Evolutionary conservation across 2,113 vertebrate species (phyloP).

Genomic region (Solea senegalensis): DNA sequence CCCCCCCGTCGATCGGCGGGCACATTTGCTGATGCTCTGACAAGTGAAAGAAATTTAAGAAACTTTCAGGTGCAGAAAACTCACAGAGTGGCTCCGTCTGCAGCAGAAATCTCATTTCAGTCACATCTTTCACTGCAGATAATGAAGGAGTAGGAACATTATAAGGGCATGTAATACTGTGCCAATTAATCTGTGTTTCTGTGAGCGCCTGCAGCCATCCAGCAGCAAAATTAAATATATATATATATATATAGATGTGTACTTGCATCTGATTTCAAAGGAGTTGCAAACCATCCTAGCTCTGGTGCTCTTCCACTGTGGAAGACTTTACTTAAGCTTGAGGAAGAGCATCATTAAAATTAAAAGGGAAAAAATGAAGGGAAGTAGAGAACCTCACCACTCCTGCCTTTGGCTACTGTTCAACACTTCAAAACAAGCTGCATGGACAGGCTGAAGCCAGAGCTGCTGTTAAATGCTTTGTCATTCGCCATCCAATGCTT

Average conservation of each 20-base stretch:
- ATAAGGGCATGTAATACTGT: constrained; percentile 7
- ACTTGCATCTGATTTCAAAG: constrained; percentile 72
- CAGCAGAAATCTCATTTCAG: constrained; percentile 13
- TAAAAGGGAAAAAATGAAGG: constrained; percentile 5
- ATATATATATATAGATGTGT: constrained; percentile 25
- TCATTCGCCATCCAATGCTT: too few relatives aligned
- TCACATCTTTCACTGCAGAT: constrained; percentile 6
- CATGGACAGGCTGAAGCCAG: too few relatives aligned
- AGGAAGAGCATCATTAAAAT: constrained; percentile 78
- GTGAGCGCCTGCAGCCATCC: constrained; percentile 44
- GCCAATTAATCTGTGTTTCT: constrained; percentile 48
- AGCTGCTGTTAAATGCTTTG: too few relatives aligned
- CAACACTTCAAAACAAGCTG: too few relatives aligned
- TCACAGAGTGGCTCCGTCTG: constrained; percentile 1
- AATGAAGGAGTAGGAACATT: constrained; percentile 31
- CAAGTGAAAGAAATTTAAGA: constrained; percentile 49
- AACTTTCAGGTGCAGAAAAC: constrained; percentile 59
- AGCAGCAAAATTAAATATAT: constrained; percentile 71
- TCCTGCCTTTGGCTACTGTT: too few relatives aligned
- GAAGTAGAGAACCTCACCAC: too few relatives aligned
- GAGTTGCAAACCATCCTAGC: constrained; percentile 37
- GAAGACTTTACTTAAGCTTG: constrained; percentile 68
- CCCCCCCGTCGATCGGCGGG: too few relatives aligned
- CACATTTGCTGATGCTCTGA: constrained; percentile 2
- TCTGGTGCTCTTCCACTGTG: constrained; percentile 33